Evolutionary conservation across 2,113 vertebrate species (phyloP), one percentile per base, ranked within the genome.

Genomic region (Dasyurus viverrinus): DNA sequence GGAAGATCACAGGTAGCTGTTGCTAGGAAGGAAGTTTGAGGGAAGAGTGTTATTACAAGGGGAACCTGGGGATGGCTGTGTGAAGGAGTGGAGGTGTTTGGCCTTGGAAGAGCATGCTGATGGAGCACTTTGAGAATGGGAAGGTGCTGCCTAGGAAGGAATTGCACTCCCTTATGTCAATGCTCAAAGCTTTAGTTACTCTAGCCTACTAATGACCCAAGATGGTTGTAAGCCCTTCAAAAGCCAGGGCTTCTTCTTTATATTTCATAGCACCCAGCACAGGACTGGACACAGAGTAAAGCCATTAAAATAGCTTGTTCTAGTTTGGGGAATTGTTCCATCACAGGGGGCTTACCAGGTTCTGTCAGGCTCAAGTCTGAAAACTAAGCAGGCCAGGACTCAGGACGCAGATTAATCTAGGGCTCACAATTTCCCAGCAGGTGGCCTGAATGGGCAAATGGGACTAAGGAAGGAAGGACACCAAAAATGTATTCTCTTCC

Each of bases 31-130:
- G 57, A 48, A 0, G 9, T 60, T 1, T 24, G 54, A 57, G 22
- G 27, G 5, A 25, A 42, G 14, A 14, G 10, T 36, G 22, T 22
- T 2, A 60, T 23, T 46, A 50, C 11, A 52, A 19, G 0, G 23
- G 27, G n/a, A 47, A 47, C 91, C 0, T 11, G 8, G n/a, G 27
- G 42, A 10, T 0, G 53, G 52, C 19, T 0, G 0, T 14, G 12
- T 48, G 5, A 30, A 42, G 47, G 76, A 52, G 24, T 30, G 46
- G 89, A 94, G 2, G 3, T 60, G 19, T 50, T n/a, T n/a, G 46
- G 8, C 54, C 1, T 54, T 90, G 50, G 55, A 12, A 42, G 26
- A 52, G 42, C 47, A 42, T 25, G 50, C 16, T 84, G 68, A 42
- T 84, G 68, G 68, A 84, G 68, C 7, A 8, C n/a, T 22, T 3